phyloP scores from a whole-genome alignment of 2,888 invertebrate genomes.

The Agrotis ipsilon region DNA sequence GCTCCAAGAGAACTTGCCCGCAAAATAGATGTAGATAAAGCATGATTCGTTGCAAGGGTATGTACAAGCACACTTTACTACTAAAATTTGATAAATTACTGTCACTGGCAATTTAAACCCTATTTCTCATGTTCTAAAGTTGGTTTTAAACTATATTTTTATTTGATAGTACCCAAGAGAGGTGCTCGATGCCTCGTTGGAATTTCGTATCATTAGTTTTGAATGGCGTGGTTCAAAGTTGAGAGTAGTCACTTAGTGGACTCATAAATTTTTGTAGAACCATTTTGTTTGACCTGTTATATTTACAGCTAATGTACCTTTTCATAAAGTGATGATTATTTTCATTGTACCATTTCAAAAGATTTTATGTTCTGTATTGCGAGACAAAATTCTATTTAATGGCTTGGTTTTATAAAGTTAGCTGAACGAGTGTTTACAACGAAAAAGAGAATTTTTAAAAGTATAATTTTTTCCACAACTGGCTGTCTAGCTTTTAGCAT shows the following conservation, averaged over 20 bases:
- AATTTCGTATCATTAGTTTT: constrained; percentile 67
- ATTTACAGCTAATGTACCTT: constrained; percentile 41
- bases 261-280: constrained; percentile 47
- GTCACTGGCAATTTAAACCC: constrained; percentile 16
- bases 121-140: not conserved
- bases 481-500: not conserved
- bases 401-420: not conserved
- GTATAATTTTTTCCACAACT: not conserved
- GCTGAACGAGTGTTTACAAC: not conserved
- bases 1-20: constrained; percentile 53
- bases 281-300: constrained; percentile 44
- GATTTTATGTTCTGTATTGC: not conserved
- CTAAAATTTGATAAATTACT: constrained; percentile 53
- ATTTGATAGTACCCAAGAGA: constrained; percentile 30
- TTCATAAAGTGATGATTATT: constrained; percentile 18
- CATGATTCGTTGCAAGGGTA: constrained; percentile 72
- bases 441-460: not conserved
- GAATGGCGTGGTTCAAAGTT: constrained; percentile 62
- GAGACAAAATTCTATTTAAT: not conserved
- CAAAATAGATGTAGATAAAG: constrained; percentile 80
- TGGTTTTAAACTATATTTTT: constrained; percentile 21
- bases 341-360: not conserved
- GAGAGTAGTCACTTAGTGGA: constrained; percentile 59
- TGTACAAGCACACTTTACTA: constrained; percentile 58
- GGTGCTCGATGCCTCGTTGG: constrained; percentile 52